Conservation (phyloP, 2,113 vertebrate species). For the Nothoprocta perdicaria region DNA sequence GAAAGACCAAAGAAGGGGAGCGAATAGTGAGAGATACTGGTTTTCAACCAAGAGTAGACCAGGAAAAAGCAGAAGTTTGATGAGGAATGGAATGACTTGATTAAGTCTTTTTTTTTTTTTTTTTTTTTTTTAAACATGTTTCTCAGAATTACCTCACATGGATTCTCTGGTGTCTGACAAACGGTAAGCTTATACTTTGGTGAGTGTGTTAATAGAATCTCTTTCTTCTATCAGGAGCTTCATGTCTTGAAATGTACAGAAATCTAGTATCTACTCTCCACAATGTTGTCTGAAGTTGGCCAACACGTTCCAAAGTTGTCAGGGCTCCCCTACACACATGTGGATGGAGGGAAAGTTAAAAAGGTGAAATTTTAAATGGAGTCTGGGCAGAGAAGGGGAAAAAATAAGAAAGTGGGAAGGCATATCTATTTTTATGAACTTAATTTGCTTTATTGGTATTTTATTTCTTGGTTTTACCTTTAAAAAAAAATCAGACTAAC, state of each 20-base stretch:
- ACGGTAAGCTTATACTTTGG: background rate
- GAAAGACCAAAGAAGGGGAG: background rate
- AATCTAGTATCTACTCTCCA: background rate
- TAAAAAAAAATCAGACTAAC: background rate
- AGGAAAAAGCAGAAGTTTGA: background rate
- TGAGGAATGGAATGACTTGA: background rate
- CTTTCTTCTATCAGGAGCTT: background rate
- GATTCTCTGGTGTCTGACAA: background rate
- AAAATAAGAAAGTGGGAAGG: constrained; percentile 26
- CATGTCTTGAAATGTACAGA: background rate
- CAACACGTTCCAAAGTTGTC: background rate
- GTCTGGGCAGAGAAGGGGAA: background rate
- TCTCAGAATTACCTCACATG: background rate
- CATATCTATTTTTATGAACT: constrained; percentile 21
- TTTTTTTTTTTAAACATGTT: background rate
- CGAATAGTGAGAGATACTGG: background rate
- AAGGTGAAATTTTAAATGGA: constrained; percentile 5
- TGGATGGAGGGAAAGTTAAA: background rate
- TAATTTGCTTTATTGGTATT: constrained; percentile 28
- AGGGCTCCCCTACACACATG: background rate
- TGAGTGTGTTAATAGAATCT: background rate
- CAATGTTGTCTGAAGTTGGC: background rate
- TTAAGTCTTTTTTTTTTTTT: background rate
- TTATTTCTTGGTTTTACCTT: background rate
- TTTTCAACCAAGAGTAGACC: background rate